Conservation (phyloP, 2,113 vertebrate genomes). For the Cavia aperea region DNA sequence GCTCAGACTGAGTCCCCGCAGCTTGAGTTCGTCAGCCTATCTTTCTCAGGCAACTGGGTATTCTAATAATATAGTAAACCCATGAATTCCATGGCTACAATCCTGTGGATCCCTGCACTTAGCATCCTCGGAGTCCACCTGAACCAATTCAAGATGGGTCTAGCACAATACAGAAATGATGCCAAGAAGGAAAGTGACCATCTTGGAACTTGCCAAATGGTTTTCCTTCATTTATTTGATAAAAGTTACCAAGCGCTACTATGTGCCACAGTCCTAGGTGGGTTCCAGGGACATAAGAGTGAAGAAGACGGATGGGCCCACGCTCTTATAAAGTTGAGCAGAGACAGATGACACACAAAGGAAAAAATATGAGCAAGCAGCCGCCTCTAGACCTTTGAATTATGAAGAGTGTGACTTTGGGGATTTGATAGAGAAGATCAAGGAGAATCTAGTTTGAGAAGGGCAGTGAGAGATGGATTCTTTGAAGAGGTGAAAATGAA, state of each 20-base stretch:
- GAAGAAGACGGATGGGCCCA: neutral
- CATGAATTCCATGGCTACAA: rapidly evolving
- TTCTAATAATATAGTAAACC: neutral
- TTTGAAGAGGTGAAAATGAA: neutral
- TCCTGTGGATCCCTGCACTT: neutral
- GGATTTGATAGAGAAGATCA: neutral
- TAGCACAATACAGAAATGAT: neutral
- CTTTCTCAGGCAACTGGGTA: neutral
- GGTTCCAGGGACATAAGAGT: neutral
- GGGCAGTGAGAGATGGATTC: too few relatives aligned
- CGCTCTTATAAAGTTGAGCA: rapidly evolving
- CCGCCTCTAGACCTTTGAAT: rapidly evolving
- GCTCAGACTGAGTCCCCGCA: neutral
- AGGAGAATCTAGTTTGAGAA: neutral
- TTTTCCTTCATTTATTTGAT: too few relatives aligned
- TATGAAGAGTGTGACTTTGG: rapidly evolving
- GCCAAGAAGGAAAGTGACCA: rapidly evolving
- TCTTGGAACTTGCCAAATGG: neutral
- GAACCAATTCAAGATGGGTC: neutral
- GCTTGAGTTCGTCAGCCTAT: neutral
- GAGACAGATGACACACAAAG: neutral
- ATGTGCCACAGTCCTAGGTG: rapidly evolving
- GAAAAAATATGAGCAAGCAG: too few relatives aligned
- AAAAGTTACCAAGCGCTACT: neutral
- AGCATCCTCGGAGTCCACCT: neutral